These are phyloP conservation scores for Poecilus cupreus DNA, from an alignment of 2,888 invertebrate species.

Conservation along the genomic window DNA sequence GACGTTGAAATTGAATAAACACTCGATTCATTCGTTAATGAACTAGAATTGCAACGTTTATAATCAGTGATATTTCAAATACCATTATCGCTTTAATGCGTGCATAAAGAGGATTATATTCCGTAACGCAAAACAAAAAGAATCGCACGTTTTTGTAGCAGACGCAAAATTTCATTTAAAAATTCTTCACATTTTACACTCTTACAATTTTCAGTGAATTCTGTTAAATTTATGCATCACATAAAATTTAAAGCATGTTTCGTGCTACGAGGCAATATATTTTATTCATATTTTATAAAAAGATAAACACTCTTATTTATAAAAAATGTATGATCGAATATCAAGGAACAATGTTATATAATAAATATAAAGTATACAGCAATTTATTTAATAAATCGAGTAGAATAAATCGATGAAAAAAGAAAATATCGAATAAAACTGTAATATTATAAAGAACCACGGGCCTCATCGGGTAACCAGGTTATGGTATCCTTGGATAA, in stretches of 20 bases:
- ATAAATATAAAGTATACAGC: not conserved
- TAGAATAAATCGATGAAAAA: not conserved
- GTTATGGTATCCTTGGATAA: slow-evolving; percentile 29
- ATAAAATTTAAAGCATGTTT: not conserved
- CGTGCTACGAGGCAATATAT: no score
- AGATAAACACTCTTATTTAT: no score
- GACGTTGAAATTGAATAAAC: slow-evolving; percentile 51
- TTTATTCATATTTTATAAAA: no score
- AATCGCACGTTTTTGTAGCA: not conserved
- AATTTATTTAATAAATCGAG: slow-evolving; percentile 14
- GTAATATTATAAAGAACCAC: slow-evolving; percentile 24
- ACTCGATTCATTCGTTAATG: slow-evolving; percentile 49
- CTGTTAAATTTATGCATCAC: not conserved
- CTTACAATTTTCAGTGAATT: not conserved
- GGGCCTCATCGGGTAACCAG: slow-evolving; percentile 23
- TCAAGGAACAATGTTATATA: not conserved
- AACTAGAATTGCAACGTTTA: slow-evolving; percentile 47
- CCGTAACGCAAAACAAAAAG: slow-evolving; percentile 6
- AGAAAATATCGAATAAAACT: slow-evolving; percentile 30
- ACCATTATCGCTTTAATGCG: slow-evolving; percentile 26
- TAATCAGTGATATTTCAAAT: slow-evolving; percentile 49
- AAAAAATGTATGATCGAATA: not conserved
- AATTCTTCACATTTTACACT: slow-evolving; percentile 13
- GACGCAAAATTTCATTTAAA: not conserved
- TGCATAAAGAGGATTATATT: slow-evolving; percentile 15